Conservation (phyloP, 2,113 vertebrate species). For the Scopus umbretta region DNA sequence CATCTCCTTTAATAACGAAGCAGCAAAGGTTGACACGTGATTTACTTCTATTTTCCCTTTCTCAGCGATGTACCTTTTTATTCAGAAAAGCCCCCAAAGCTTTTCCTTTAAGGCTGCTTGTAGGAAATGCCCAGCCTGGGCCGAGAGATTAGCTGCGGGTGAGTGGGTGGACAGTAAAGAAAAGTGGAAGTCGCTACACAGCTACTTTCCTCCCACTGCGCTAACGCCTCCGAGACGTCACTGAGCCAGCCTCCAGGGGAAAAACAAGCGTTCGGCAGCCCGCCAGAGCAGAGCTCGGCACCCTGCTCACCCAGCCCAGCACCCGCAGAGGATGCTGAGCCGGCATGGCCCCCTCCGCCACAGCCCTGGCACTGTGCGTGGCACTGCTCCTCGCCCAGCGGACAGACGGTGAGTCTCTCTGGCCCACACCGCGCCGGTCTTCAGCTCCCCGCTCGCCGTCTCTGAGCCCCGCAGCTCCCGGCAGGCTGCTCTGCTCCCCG, state of each 20-base stretch:
- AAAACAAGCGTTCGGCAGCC: background rate
- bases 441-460: rapidly evolving
- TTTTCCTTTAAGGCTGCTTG: background rate
- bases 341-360: background rate
- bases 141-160: background rate
- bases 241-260: conserved; percentile 24
- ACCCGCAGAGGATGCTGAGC: background rate
- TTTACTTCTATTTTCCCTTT: background rate
- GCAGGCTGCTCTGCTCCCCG: background rate
- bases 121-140: background rate
- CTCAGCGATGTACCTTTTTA: rapidly evolving
- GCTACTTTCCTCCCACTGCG: background rate
- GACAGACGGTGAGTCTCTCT: background rate
- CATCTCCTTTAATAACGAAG: rapidly evolving
- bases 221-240: conserved; percentile 48
- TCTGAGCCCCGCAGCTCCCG: rapidly evolving
- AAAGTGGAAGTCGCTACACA: conserved; percentile 10
- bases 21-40: rapidly evolving
- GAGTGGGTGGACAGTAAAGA: conserved; percentile 8
- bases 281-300: background rate
- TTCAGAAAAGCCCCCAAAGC: background rate
- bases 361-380: background rate
- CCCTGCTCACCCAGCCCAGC: background rate
- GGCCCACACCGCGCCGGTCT: rapidly evolving
- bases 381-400: background rate